Conservation (phyloP, 2,797 vertebrate species). For the Betta splendens region DNA sequence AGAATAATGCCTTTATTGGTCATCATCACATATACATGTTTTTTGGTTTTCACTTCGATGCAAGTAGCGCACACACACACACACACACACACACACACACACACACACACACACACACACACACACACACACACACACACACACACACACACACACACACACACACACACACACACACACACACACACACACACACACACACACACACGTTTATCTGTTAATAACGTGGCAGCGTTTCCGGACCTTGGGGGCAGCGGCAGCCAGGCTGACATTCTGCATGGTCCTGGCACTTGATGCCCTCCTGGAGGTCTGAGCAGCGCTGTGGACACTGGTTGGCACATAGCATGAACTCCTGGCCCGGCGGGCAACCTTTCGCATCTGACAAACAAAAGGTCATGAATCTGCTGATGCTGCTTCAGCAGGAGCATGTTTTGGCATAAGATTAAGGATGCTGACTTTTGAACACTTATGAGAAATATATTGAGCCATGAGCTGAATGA, state of each 20-base stretch:
- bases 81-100: too few species aligned
- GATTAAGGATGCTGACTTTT: constrained; percentile 19
- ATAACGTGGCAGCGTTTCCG: constrained; percentile 12
- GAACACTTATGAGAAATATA: background rate
- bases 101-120: too few species aligned
- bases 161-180: too few species aligned
- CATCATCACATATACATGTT: too few species aligned
- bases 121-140: too few species aligned
- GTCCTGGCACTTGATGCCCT: constrained; percentile 83
- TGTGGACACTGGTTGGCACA: constrained; percentile 89
- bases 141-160: too few species aligned
- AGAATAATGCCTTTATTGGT: too few species aligned
- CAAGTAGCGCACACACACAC: too few species aligned
- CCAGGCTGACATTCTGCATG: constrained; percentile 82
- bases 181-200: constrained; percentile 12
- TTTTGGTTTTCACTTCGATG: too few species aligned
- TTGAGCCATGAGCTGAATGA: constrained; percentile 8
- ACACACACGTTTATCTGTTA: constrained; percentile 10
- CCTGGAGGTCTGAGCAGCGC: constrained; percentile 88
- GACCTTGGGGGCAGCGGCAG: constrained; percentile 86
- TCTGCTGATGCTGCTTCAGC: constrained; percentile 20
- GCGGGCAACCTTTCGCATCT: constrained; percentile 83
- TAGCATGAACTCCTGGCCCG: constrained; percentile 76
- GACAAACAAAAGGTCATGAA: constrained; percentile 55
- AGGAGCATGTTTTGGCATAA: constrained; percentile 2